Conservation (phyloP, 2,797 vertebrate genomes). For the Dermochelys coriacea region DNA sequence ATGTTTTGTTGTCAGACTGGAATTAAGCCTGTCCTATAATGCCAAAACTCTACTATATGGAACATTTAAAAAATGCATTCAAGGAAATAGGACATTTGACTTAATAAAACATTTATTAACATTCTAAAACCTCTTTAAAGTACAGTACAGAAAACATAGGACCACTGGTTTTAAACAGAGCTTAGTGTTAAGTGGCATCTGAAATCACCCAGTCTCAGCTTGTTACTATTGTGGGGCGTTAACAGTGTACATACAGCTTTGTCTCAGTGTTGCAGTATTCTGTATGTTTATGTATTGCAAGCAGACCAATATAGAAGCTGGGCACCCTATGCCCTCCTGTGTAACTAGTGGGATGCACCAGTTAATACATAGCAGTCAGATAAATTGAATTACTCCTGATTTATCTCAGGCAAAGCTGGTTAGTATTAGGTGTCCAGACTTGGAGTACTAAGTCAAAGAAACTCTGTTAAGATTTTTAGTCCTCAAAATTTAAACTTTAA, state of each 20-base stretch:
- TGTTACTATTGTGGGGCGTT: slow-evolving; percentile 29
- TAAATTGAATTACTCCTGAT: background rate
- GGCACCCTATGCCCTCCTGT: background rate
- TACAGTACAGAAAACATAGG: background rate
- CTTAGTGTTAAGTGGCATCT: background rate
- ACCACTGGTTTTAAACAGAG: fast-evolving
- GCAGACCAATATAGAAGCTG: background rate
- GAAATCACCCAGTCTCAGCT: background rate
- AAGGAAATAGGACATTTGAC: background rate
- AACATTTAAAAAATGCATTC: background rate
- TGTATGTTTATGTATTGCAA: background rate
- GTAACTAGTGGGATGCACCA: background rate
- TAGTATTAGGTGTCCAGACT: background rate
- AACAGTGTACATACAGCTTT: background rate
- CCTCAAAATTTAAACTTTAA: background rate
- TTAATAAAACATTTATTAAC: background rate
- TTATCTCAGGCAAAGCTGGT: background rate
- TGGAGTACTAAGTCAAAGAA: background rate
- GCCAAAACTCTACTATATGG: background rate
- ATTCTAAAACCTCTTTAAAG: background rate
- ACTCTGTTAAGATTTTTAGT: background rate
- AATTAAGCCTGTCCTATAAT: background rate
- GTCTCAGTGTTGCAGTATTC: slow-evolving; percentile 29
- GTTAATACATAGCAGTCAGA: background rate
- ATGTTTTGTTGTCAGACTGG: background rate